Base-by-base conservation (phyloP, 1,140 invertebrate species). In the Mamestra configurata region DNA sequence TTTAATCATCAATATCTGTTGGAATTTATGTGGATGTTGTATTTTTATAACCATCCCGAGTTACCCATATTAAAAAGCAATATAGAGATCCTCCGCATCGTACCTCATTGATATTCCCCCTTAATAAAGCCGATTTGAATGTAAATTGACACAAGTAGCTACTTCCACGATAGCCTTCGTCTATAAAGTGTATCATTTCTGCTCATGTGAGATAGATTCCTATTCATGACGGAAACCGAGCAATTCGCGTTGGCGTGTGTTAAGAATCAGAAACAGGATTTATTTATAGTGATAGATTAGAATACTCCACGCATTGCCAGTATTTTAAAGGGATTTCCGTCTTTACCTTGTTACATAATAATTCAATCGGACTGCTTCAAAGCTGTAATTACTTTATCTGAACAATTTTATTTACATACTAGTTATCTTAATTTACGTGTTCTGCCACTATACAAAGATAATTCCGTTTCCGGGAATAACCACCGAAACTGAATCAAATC, bases 81-180 rank as follows among this genome's bases (percentile, higher is more conserved):
- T 64, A 61, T 57, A 27, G 46, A 51, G 68, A 71, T 71, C 68
- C 68, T 71, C 53, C 71, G 51, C 31, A 70, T 79, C 80, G 51
- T 40, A 75, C 76, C 80, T 79, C 81, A 82, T 82, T 82, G 77
- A 77, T 82, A 81, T 82, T 81, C 77, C 79, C 53, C 57, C 35
- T 76, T 82, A 80, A 80, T 76, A 79, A 71, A 76, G 37, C 49
- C 80, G 76, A 86, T 82, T 85, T 86, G 79, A 80, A 86, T 86
- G 79, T 80, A 84, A 86, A 86, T 86, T 79, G 71, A 79, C 66
- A 82, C 83, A 84, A 84, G 79, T 81, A 68, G 79, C 51, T 78
- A 77, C 79, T 78, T 83, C 79, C 70, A 51, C 51, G 61, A 71
- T 79, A 40, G 78, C 80, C 76, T 70, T 53, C 49, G 49, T 77